phyloP scores from a whole-genome alignment of 2,888 invertebrate genomes.

The Xestobium rufovillosum region DNA sequence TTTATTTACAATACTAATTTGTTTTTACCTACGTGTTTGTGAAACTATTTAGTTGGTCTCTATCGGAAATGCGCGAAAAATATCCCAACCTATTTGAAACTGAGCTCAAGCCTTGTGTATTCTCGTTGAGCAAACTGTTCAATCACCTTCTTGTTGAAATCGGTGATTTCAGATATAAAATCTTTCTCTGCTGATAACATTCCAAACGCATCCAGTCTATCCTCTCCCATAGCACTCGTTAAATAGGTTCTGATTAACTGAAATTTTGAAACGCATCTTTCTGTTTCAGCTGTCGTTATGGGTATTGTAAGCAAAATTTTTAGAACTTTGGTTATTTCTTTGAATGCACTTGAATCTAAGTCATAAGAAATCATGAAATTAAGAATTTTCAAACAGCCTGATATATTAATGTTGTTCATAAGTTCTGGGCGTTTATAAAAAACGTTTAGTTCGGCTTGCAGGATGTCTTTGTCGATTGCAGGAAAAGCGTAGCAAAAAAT shows the following conservation, averaged over 20 bases:
- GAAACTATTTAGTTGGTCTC: too few species aligned
- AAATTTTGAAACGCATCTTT: background rate
- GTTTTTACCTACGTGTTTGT: too few species aligned
- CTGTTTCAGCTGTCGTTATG: background rate
- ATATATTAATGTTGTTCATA: too few species aligned
- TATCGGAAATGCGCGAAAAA: too few species aligned
- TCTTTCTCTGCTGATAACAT: background rate
- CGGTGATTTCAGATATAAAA: background rate
- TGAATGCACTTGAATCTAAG: slow-evolving; percentile 2
- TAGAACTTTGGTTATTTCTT: background rate
- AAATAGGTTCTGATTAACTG: background rate
- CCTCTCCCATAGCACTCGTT: background rate
- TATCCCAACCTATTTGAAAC: too few species aligned
- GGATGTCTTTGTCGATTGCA: background rate
- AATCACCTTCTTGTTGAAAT: slow-evolving; percentile 3
- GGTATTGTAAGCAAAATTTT: background rate
- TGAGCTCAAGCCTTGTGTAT: too few species aligned
- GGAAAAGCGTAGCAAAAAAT: background rate
- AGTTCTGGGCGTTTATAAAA: background rate
- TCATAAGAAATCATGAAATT: background rate
- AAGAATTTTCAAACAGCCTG: background rate
- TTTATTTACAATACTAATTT: too few species aligned
- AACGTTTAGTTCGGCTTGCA: background rate
- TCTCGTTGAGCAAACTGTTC: too few species aligned
- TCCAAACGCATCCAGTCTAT: background rate